Evolutionary conservation across 2,888 invertebrate genomes (phyloP).

Genomic region (Melinaea marsaeus): DNA sequence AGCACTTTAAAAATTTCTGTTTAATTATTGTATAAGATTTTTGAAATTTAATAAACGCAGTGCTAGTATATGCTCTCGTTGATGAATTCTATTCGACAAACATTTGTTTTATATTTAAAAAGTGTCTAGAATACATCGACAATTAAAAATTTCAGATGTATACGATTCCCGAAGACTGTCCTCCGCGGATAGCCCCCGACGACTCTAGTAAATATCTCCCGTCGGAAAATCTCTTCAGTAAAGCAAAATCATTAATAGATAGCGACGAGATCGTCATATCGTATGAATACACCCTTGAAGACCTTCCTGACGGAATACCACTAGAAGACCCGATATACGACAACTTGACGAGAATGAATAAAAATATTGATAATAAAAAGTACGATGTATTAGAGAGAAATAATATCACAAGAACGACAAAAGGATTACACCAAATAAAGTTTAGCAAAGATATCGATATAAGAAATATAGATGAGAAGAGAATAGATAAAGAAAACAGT

Average conservation of each 20-base stretch:
- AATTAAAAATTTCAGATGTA: slow-evolving; percentile 49
- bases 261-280: slow-evolving; percentile 57
- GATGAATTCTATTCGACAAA: too few species aligned
- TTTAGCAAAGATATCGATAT: too few species aligned
- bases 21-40: too few species aligned
- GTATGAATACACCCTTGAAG: slow-evolving; percentile 60
- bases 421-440: too few species aligned
- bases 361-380: slow-evolving; percentile 9
- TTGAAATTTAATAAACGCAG: too few species aligned
- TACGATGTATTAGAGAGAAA: slow-evolving; percentile 11
- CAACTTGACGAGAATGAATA: slow-evolving; percentile 43
- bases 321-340: slow-evolving; percentile 65
- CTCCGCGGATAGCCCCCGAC: slow-evolving; percentile 46
- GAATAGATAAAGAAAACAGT: too few species aligned
- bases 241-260: slow-evolving; percentile 51
- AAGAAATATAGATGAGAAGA: too few species aligned
- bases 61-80: too few species aligned
- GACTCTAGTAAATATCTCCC: slow-evolving; percentile 47
- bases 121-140: too few species aligned
- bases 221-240: slow-evolving; percentile 59
- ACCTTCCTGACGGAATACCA: slow-evolving; percentile 65
- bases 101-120: too few species aligned
- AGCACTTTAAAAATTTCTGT: too few species aligned
- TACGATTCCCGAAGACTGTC: slow-evolving; percentile 70
- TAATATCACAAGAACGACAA: background rate